Percentiles rank a stretch among this genome's conserved stretches.
Conservation (phyloP, 2,113 vertebrate species). For the Delphinus delphis region DNA sequence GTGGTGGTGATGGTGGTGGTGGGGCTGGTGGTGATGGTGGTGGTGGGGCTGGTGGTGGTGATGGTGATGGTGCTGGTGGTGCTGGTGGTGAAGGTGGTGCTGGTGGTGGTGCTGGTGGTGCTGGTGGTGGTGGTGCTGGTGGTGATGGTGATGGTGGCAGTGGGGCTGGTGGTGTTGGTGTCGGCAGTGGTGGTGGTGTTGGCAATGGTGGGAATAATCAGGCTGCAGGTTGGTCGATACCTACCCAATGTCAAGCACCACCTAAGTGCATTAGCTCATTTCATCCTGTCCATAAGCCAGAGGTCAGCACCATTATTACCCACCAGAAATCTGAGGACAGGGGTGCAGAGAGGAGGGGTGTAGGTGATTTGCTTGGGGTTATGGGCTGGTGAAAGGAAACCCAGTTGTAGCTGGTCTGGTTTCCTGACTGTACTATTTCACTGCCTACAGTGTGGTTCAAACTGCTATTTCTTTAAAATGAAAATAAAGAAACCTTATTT, state of each 20-base stretch:
- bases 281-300: not conserved
- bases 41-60: accelerated
- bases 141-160: accelerated
- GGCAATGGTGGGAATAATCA: not conserved
- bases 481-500: not conserved
- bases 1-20: accelerated
- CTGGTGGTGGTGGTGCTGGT: accelerated
- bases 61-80: accelerated
- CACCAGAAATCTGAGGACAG: not conserved
- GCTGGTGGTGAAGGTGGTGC: accelerated
- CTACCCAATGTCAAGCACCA: not conserved
- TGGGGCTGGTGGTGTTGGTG: not conserved
- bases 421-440: not conserved
- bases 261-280: not conserved
- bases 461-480: not conserved
- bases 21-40: accelerated
- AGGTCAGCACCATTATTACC: not conserved
- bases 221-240: not conserved
- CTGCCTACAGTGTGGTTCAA: not conserved
- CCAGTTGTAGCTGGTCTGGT: accelerated
- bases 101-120: not conserved
- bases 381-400: accelerated
- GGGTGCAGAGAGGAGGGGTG: not conserved
- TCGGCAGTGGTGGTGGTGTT: accelerated
- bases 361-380: not conserved